Evolutionary conservation across 2,888 invertebrate species (phyloP).

Genomic region (Pseudanteris insignis): DNA sequence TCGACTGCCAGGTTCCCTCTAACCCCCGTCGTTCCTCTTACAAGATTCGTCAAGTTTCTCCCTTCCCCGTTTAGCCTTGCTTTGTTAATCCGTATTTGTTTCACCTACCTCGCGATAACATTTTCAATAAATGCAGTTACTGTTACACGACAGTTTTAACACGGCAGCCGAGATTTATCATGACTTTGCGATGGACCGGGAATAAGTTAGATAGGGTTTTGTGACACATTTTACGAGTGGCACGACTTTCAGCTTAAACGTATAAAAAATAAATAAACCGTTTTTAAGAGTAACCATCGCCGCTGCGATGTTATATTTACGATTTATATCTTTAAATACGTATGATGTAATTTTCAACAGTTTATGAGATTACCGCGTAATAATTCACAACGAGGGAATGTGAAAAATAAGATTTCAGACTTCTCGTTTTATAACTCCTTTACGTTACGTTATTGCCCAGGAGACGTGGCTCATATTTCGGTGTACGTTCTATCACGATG

Average conservation of each 20-base stretch:
- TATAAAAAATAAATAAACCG: constrained; percentile 27
- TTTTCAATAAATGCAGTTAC: too few species aligned
- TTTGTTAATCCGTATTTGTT: too few species aligned
- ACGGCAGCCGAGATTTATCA: too few species aligned
- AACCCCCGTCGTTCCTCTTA: too few species aligned
- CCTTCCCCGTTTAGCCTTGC: too few species aligned
- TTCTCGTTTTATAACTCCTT: constrained; percentile 18
- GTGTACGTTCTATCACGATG: constrained; percentile 18
- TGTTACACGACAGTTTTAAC: too few species aligned
- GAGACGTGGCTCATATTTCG: constrained; percentile 25
- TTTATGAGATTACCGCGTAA: constrained; percentile 34
- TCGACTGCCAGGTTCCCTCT: too few species aligned
- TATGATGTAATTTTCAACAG: constrained; percentile 34
- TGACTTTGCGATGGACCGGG: too few species aligned
- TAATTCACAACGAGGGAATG: constrained; percentile 29
- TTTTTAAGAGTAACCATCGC: constrained; percentile 25
- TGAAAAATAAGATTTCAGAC: constrained; percentile 31
- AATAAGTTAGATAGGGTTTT: too few species aligned
- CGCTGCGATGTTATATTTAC: constrained; percentile 33
- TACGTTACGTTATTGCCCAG: constrained; percentile 20
- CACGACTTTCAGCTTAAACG: constrained; percentile 26
- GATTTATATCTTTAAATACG: constrained; percentile 39
- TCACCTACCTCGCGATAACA: too few species aligned
- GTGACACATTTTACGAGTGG: constrained; percentile 24
- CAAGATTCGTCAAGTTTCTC: too few species aligned